A percentile compares a stretch with the other conserved stretches of the same genome.
phyloP scores from a whole-genome alignment of 2,797 vertebrate species.

The Coregonus sp. region DNA sequence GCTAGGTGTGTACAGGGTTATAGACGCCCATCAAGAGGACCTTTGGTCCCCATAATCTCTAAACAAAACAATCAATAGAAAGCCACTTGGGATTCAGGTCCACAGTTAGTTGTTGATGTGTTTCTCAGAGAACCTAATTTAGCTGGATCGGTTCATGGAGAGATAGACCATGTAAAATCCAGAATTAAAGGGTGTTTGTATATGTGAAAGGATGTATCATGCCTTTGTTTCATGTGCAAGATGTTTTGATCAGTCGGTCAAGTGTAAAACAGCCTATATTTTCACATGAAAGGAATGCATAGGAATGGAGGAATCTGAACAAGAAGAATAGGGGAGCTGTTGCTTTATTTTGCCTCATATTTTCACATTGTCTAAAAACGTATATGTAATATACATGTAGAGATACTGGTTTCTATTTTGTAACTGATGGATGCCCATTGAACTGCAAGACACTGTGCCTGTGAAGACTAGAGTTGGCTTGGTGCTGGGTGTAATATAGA shows the following conservation, averaged over 20 bases:
- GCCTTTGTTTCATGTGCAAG: neutral
- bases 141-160: conserved; percentile 16
- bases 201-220: neutral
- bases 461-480: conserved; percentile 25
- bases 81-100: conserved; percentile 35
- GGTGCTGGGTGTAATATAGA: conserved; percentile 30
- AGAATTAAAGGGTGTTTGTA: conserved; percentile 15
- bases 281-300: conserved; percentile 50
- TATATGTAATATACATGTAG: conserved; percentile 37
- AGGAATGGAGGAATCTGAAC: conserved; percentile 23
- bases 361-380: conserved; percentile 26
- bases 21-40: neutral
- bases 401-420: conserved; percentile 36
- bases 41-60: conserved; percentile 3
- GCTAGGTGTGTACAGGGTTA: conserved; percentile 1
- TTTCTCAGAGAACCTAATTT: conserved; percentile 16
- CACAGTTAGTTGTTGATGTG: conserved; percentile 15
- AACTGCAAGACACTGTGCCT: conserved; percentile 36
- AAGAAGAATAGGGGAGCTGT: neutral
- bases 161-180: conserved; percentile 1
- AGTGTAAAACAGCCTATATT: conserved; percentile 55
- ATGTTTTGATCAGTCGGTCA: conserved; percentile 27
- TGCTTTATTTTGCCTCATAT: conserved; percentile 27
- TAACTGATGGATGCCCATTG: conserved; percentile 26
- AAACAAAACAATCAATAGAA: conserved; percentile 23